A percentile compares a stretch with the other conserved stretches of the same genome.
phyloP scores from a whole-genome alignment of 1,140 invertebrate species.

The Chironomus tepperi region DNA sequence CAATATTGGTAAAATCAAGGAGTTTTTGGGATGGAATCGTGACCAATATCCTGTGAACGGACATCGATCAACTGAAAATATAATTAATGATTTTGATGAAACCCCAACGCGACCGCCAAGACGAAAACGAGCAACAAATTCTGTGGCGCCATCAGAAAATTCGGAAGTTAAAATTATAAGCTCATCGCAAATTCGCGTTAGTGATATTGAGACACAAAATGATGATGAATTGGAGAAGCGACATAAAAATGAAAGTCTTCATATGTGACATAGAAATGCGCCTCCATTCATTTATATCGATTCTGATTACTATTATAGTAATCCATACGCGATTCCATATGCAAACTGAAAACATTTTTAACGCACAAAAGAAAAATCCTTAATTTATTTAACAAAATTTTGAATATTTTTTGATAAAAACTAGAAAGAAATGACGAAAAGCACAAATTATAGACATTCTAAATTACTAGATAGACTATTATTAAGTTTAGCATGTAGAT shows the following conservation, averaged over 20 bases:
- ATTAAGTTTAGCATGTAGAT: neutral
- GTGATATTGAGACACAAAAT: neutral
- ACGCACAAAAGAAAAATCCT: neutral
- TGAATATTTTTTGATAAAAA: neutral
- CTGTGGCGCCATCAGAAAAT: neutral
- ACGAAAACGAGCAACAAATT: neutral
- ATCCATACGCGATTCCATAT: conserved; percentile 5
- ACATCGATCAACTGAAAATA: neutral
- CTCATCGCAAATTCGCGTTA: neutral
- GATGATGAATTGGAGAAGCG: neutral
- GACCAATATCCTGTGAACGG: neutral
- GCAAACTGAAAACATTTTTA: neutral
- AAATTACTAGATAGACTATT: neutral
- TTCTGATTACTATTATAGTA: neutral
- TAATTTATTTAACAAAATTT: too few relatives aligned
- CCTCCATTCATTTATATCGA: neutral
- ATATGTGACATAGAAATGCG: neutral
- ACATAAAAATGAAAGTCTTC: neutral
- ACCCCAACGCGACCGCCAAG: neutral
- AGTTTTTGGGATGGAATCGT: conserved; percentile 5
- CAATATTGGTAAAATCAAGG: neutral
- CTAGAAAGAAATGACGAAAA: neutral
- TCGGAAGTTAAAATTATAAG: neutral
- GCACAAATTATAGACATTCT: neutral
- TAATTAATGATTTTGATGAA: neutral